Percentiles rank a stretch among this genome's conserved stretches.
These are phyloP conservation scores for Hormiphora californensis DNA, from an alignment of 37 sponge, comb jelly and placozoan genomes.

Conservation along the genomic window DNA sequence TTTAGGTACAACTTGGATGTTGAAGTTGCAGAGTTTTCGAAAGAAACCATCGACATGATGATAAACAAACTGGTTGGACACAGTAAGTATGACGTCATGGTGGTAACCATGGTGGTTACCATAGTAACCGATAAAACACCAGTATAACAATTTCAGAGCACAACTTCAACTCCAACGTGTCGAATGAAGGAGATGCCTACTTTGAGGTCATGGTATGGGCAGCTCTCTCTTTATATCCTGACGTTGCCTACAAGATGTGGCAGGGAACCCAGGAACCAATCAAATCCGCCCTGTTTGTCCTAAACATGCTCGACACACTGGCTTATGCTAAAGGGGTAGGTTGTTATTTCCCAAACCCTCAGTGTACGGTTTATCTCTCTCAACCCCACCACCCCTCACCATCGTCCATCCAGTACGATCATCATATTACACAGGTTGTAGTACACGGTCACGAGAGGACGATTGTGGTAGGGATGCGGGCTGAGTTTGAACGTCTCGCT, in stretches of 20 bases:
- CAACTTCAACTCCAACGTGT: not conserved
- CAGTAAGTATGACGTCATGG: not conserved
- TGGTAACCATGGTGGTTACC: too few relatives aligned
- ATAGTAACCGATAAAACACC: too few relatives aligned
- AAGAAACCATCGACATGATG: constrained; percentile 19
- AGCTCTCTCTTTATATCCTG: constrained; percentile 3
- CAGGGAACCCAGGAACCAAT: constrained; percentile 39
- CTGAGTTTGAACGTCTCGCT: not conserved
- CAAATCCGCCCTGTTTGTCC: not conserved
- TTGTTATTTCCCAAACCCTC: too few relatives aligned
- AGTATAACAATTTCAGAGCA: not conserved
- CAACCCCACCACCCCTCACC: too few relatives aligned
- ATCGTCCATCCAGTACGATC: too few relatives aligned
- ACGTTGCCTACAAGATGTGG: constrained; percentile 25
- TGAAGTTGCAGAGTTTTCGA: not conserved
- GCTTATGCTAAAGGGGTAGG: not conserved
- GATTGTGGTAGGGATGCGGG: not conserved
- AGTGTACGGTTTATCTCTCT: too few relatives aligned
- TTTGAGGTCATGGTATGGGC: constrained; percentile 45
- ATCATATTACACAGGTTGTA: too few relatives aligned
- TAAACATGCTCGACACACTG: not conserved
- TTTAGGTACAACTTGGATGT: not conserved
- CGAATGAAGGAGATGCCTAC: constrained; percentile 42
- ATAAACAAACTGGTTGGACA: not conserved
- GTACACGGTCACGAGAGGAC: too few relatives aligned